Evolutionary conservation across 2,113 vertebrate genomes (phyloP).

Genomic region (Cygnus atratus): DNA sequence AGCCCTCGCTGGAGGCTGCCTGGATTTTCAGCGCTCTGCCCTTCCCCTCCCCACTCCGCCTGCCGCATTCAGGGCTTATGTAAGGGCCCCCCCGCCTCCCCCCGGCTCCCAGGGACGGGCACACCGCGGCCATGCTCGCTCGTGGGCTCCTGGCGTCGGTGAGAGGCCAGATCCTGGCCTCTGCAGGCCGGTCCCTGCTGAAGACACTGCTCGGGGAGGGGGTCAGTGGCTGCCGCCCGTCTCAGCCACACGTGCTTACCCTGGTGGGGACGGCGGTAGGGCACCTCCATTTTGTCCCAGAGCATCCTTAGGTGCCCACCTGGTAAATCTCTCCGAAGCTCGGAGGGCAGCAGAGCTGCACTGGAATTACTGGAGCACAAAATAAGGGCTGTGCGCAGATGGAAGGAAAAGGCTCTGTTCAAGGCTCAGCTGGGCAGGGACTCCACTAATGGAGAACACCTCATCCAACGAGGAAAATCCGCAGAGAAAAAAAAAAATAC

Average conservation of each 20-base stretch:
- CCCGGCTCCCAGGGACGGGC: background rate
- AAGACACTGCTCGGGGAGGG: background rate
- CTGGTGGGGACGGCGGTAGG: background rate
- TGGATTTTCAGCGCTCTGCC: background rate
- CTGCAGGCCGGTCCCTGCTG: rapidly evolving
- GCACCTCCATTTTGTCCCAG: background rate
- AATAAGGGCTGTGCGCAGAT: constrained; percentile 46
- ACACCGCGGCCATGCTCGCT: rapidly evolving
- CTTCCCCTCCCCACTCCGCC: background rate
- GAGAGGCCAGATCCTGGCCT: background rate
- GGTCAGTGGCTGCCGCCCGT: background rate
- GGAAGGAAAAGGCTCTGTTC: background rate
- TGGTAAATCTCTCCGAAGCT: background rate
- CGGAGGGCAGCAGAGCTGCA: background rate
- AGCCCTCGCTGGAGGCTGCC: constrained; percentile 24
- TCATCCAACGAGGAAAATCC: constrained; percentile 13
- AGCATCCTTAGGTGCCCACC: background rate
- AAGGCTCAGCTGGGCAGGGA: constrained; percentile 41
- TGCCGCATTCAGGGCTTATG: constrained; percentile 17
- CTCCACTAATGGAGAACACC: constrained; percentile 11
- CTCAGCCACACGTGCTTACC: background rate
- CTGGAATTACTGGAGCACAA: constrained; percentile 69
- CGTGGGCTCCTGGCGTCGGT: background rate
- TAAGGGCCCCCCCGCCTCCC: background rate
- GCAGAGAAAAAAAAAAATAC: background rate